Conservation (phyloP, 2,797 vertebrate genomes). For the Anguilla anguilla region DNA sequence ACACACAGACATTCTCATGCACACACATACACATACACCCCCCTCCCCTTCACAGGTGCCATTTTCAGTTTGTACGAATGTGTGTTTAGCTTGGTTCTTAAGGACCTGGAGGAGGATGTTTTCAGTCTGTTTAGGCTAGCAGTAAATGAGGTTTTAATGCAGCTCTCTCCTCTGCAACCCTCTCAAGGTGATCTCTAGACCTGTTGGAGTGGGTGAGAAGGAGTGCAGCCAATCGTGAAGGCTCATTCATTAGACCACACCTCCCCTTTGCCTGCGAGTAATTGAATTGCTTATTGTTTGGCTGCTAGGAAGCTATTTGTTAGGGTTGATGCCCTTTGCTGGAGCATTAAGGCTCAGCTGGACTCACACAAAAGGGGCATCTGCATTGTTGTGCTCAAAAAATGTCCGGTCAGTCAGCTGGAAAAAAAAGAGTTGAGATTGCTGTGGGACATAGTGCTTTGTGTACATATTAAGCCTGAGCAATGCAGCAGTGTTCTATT, state of each 20-base stretch:
- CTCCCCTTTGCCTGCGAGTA: slow-evolving; percentile 21
- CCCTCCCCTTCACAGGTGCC: not conserved
- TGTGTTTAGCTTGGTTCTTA: not conserved
- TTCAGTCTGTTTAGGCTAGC: not conserved
- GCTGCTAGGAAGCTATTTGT: slow-evolving; percentile 26
- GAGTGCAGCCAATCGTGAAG: not conserved
- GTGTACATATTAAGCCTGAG: not conserved
- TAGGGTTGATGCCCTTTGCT: slow-evolving; percentile 24
- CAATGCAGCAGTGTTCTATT: slow-evolving; percentile 27
- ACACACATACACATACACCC: slow-evolving; percentile 28
- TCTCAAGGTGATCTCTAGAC: slow-evolving; percentile 29
- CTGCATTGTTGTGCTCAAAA: not conserved
- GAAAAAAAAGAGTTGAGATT: not conserved
- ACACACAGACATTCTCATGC: not conserved
- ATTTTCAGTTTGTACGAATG: not conserved
- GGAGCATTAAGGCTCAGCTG: not conserved
- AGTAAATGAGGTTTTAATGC: slow-evolving; percentile 34
- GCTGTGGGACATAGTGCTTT: not conserved
- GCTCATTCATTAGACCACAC: slow-evolving; percentile 27
- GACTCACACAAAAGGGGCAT: not conserved
- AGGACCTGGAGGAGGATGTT: not conserved
- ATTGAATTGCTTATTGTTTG: slow-evolving; percentile 38
- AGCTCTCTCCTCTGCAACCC: not conserved
- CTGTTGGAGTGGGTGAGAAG: not conserved
- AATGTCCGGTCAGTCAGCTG: not conserved